Evolutionary conservation across 1,140 invertebrate genomes (phyloP).

Genomic region (Drosophila yakuba): DNA sequence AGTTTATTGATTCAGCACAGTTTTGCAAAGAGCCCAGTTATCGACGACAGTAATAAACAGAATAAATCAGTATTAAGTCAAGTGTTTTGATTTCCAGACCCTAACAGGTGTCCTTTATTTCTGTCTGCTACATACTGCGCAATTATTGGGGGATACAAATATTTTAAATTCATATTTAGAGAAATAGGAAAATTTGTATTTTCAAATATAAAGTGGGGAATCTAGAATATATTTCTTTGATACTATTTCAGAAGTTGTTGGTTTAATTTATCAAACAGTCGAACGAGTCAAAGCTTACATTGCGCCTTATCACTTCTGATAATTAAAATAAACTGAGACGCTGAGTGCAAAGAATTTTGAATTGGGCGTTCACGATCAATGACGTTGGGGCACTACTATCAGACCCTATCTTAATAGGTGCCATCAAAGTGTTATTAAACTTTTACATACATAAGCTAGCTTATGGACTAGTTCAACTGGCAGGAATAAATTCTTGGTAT

Average conservation of each 20-base stretch:
- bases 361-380: neutral
- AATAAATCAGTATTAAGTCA: slow-evolving; percentile 65
- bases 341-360: slow-evolving; percentile 17
- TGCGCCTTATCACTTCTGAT: neutral
- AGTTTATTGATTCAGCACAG: slow-evolving; percentile 14
- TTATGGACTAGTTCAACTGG: neutral
- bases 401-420: slow-evolving; percentile 11
- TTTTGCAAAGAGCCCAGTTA: slow-evolving; percentile 10
- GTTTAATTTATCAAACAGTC: too few relatives aligned
- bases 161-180: too few relatives aligned
- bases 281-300: too few relatives aligned
- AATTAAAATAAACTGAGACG: neutral
- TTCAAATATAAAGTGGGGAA: too few relatives aligned
- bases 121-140: neutral
- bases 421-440: neutral
- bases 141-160: too few relatives aligned
- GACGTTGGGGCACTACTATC: slow-evolving; percentile 2
- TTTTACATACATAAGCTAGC: neutral
- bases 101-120: slow-evolving; percentile 50
- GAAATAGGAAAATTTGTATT: too few relatives aligned
- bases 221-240: too few relatives aligned
- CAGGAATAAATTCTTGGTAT: neutral
- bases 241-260: too few relatives aligned
- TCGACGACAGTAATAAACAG: slow-evolving; percentile 19
- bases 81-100: slow-evolving; percentile 53